These are phyloP conservation scores for Hylaeus volcanicus DNA, from an alignment of 1,140 invertebrate genomes.

Conservation along the genomic window DNA sequence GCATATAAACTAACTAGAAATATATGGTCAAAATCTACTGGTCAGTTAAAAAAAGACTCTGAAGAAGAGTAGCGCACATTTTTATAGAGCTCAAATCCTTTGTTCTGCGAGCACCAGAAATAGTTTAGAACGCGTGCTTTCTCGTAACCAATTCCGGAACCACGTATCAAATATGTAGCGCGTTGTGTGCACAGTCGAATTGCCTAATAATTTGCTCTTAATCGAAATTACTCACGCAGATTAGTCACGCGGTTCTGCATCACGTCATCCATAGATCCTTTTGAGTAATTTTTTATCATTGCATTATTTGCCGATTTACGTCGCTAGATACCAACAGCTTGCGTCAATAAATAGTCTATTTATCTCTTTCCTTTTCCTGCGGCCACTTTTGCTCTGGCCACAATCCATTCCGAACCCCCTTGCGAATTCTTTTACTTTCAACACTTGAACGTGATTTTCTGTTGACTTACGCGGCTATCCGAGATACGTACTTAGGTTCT, in stretches of 20 bases:
- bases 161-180: background rate
- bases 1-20: no score
- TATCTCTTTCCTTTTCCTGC: conserved; percentile 20
- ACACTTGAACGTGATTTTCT: background rate
- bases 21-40: no score
- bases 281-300: background rate
- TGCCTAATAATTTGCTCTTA: background rate
- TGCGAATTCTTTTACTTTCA: conserved; percentile 3
- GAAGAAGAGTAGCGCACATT: no score
- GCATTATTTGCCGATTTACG: conserved; percentile 13
- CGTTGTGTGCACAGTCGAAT: background rate
- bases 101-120: background rate
- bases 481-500: background rate
- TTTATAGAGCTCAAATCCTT: no score
- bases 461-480: background rate
- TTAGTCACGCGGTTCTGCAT: conserved; percentile 1
- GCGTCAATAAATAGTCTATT: conserved; percentile 26
- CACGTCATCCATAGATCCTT: background rate
- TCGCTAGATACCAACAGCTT: background rate
- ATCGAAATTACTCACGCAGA: background rate
- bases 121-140: background rate
- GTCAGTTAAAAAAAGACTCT: no score
- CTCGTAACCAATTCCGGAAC: background rate
- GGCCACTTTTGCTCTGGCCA: background rate
- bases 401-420: background rate